These are phyloP conservation scores for Mythimna impura DNA, from an alignment of 2,888 invertebrate genomes.

Conservation along the genomic window DNA sequence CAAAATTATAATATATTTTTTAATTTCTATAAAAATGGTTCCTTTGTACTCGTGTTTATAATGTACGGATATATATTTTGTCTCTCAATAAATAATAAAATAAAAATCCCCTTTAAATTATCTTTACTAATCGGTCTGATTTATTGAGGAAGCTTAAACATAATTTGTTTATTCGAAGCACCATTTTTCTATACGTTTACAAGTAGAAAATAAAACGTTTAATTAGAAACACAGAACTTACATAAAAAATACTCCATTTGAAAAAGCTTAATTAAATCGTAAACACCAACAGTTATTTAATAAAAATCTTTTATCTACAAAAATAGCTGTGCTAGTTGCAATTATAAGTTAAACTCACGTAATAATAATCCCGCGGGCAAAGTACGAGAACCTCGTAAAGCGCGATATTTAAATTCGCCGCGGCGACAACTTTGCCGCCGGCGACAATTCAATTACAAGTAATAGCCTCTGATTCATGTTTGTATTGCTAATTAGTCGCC, in stretches of 20 bases:
- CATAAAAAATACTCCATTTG: neutral
- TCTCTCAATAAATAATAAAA: too few species aligned
- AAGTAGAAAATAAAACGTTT: neutral
- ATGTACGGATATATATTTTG: too few species aligned
- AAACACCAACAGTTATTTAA: neutral
- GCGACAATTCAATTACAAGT: constrained; percentile 90
- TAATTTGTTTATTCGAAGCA: neutral
- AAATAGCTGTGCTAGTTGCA: constrained; percentile 58
- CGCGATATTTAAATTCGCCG: constrained; percentile 88
- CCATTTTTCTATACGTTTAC: neutral
- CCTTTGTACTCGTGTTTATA: too few species aligned
- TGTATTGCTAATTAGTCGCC: constrained; percentile 90
- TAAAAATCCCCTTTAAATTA: too few species aligned
- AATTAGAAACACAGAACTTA: neutral
- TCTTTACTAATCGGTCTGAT: too few species aligned
- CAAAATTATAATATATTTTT: too few species aligned
- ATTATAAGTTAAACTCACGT: constrained; percentile 71
- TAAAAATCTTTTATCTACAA: constrained; percentile 13
- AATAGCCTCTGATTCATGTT: constrained; percentile 91
- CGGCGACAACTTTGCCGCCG: constrained; percentile 86
- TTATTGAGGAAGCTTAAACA: constrained; percentile 11
- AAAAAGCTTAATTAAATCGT: constrained; percentile 8
- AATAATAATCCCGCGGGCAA: constrained; percentile 73
- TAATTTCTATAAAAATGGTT: too few species aligned
- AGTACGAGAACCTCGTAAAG: constrained; percentile 82